Conservation (phyloP, 2,888 invertebrate species). For the Atethmia centrago region DNA sequence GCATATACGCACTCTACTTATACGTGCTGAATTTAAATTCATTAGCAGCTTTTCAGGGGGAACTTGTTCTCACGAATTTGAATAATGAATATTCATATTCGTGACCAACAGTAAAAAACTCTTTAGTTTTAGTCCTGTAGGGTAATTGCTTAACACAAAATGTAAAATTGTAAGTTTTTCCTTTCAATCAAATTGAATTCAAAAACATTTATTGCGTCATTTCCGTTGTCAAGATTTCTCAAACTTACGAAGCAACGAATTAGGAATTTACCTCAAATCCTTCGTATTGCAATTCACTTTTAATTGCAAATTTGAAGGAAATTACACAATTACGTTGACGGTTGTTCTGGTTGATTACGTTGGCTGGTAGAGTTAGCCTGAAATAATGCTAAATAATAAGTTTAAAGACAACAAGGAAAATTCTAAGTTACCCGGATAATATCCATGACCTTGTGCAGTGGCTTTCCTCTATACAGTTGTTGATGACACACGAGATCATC, state of each 20-base stretch:
- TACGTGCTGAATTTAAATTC: background rate
- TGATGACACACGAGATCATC: conserved; percentile 91
- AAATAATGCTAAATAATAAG: background rate
- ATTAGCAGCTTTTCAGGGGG: background rate
- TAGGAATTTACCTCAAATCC: background rate
- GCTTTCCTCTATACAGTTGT: conserved; percentile 91
- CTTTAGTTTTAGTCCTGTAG: background rate
- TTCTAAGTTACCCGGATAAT: conserved; percentile 90
- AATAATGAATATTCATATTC: background rate
- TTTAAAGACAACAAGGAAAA: background rate
- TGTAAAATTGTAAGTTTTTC: too few relatives aligned
- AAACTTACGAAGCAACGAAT: background rate
- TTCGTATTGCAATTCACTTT: background rate
- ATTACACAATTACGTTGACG: background rate
- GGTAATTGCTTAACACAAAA: background rate
- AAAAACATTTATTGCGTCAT: background rate
- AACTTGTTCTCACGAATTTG: background rate
- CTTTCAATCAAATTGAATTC: background rate
- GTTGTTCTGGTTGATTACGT: background rate
- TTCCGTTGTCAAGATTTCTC: background rate
- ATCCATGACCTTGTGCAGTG: conserved; percentile 91
- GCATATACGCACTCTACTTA: background rate
- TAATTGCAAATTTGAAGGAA: too few relatives aligned
- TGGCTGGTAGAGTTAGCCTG: background rate
- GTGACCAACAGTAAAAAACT: too few relatives aligned